These are phyloP conservation scores for Taurulus bubalis DNA, from an alignment of 2,113 vertebrate species.

Conservation along the genomic window DNA sequence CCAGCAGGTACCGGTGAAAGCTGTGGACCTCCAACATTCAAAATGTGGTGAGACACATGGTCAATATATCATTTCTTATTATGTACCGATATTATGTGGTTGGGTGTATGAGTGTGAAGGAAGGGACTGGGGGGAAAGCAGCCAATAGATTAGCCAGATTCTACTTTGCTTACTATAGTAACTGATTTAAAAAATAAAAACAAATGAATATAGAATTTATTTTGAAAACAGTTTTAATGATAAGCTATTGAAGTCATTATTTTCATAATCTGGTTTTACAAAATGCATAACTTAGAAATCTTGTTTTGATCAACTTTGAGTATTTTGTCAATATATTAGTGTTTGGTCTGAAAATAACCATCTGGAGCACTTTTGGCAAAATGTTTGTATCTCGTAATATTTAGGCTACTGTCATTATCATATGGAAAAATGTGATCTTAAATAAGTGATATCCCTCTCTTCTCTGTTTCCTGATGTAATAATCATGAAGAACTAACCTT, in stretches of 20 bases:
- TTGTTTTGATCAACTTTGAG: background rate
- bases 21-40: constrained; percentile 10
- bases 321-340: background rate
- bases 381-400: background rate
- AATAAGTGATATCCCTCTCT: too few species aligned
- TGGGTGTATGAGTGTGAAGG: background rate
- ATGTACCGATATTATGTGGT: background rate
- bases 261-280: background rate
- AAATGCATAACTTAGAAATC: background rate
- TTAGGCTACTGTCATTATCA: background rate
- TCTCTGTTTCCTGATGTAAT: background rate
- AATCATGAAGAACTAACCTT: background rate
- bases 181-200: too few species aligned
- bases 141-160: background rate
- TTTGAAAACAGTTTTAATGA: background rate
- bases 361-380: background rate
- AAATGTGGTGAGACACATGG: constrained; percentile 23
- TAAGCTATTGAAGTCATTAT: background rate
- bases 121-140: too few species aligned
- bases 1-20: constrained; percentile 15
- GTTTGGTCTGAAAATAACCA: background rate
- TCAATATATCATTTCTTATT: background rate
- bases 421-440: too few species aligned
- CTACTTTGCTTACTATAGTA: background rate
- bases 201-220: background rate